Conservation (phyloP, 2,797 vertebrate genomes). For the Podarcis lilfordi region DNA sequence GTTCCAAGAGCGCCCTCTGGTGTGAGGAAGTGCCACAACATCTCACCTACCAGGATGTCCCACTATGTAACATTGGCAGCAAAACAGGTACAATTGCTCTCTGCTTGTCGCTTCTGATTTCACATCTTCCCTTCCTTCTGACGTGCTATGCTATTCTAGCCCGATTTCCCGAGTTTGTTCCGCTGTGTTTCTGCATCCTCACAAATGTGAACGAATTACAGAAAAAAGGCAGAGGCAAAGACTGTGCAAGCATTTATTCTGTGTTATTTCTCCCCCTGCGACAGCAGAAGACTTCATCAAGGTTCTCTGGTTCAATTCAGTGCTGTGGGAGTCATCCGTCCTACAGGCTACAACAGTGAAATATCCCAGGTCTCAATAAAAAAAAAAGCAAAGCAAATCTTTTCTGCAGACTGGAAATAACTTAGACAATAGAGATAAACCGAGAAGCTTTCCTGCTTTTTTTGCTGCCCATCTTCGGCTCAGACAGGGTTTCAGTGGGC, state of each 20-base stretch:
- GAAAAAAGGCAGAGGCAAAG: slow-evolving; percentile 43
- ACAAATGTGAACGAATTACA: not conserved
- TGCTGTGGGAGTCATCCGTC: slow-evolving; percentile 24
- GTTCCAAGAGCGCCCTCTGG: slow-evolving; percentile 76
- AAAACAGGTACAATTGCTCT: slow-evolving; percentile 34
- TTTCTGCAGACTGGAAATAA: slow-evolving; percentile 20
- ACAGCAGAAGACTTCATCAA: slow-evolving; percentile 22
- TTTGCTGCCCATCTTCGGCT: slow-evolving; percentile 19
- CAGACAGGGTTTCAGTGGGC: slow-evolving; percentile 24
- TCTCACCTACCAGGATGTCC: not conserved
- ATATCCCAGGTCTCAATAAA: slow-evolving; percentile 7
- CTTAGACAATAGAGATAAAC: slow-evolving; percentile 5
- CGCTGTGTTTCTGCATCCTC: not conserved
- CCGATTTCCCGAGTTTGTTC: slow-evolving; percentile 7
- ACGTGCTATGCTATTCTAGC: slow-evolving; percentile 29
- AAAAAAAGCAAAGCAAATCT: slow-evolving; percentile 35
- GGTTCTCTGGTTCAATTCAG: slow-evolving; percentile 8
- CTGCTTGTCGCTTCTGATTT: slow-evolving; percentile 12
- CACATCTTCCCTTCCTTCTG: slow-evolving; percentile 22
- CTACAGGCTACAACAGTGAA: slow-evolving; percentile 39
- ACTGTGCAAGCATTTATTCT: slow-evolving; percentile 33
- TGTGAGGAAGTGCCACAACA: slow-evolving; percentile 23
- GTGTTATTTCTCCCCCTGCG: slow-evolving; percentile 34
- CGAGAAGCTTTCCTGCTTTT: not conserved
- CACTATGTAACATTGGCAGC: not conserved